Conservation (phyloP, 2,797 vertebrate species). For the Neomorphus geoffroyi region DNA sequence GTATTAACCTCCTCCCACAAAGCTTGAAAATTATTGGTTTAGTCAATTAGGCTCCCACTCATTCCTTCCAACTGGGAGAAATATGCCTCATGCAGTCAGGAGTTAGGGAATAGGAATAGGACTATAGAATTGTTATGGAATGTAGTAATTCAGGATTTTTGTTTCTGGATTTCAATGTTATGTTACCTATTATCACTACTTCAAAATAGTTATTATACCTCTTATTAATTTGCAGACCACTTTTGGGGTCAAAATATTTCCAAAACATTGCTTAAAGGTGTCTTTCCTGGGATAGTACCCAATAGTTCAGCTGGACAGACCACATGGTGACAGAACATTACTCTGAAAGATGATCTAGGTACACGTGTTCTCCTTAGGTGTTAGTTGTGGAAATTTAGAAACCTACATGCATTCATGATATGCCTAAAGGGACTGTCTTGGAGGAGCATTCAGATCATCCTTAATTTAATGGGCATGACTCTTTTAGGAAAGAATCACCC, state of each 20-base stretch:
- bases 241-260: not conserved
- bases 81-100: not conserved
- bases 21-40: conserved; percentile 47
- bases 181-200: not conserved
- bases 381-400: not conserved
- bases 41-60: conserved; percentile 46
- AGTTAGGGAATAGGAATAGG: not conserved
- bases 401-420: not conserved
- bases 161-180: not conserved
- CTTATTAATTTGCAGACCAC: not conserved
- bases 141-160: not conserved
- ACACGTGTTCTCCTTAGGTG: not conserved
- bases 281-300: not conserved
- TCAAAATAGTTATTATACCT: not conserved
- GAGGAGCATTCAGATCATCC: not conserved
- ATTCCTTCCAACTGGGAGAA: not conserved
- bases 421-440: not conserved
- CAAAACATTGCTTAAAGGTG: not conserved
- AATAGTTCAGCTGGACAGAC: not conserved
- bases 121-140: not conserved
- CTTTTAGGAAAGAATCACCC: not conserved
- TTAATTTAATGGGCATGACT: not conserved
- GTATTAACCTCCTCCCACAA: conserved; percentile 20
- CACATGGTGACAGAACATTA: not conserved
- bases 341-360: not conserved